A percentile compares a stretch with the other conserved stretches of the same genome.
phyloP scores from a whole-genome alignment of 2,888 invertebrate genomes.

The Dusona sp. region DNA sequence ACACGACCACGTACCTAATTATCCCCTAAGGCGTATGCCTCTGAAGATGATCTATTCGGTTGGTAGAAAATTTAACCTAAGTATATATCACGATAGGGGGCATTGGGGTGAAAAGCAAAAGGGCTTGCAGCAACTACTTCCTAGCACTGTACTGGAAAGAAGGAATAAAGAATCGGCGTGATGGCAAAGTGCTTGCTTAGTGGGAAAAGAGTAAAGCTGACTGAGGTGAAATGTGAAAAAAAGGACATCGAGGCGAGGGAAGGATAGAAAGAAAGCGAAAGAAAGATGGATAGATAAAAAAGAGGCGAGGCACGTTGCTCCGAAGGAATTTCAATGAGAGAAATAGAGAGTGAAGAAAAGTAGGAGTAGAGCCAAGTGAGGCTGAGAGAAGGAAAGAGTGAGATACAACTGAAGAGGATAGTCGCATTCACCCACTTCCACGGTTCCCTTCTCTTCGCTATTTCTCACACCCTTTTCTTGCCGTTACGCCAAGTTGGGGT shows the following conservation, averaged over 20 bases:
- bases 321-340: slow-evolving; percentile 80
- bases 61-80: slow-evolving; percentile 73
- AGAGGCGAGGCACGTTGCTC: slow-evolving; percentile 69
- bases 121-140: slow-evolving; percentile 47
- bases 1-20: slow-evolving; percentile 81
- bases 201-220: slow-evolving; percentile 58
- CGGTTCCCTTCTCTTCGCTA: slow-evolving; percentile 53
- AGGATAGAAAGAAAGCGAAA: slow-evolving; percentile 33
- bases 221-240: slow-evolving; percentile 40
- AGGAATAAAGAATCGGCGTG: slow-evolving; percentile 66
- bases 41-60: slow-evolving; percentile 83
- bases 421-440: slow-evolving; percentile 63
- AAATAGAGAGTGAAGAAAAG: slow-evolving; percentile 71
- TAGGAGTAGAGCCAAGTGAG: slow-evolving; percentile 57
- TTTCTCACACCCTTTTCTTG: slow-evolving; percentile 69
- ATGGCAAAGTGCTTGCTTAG: slow-evolving; percentile 60
- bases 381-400: slow-evolving; percentile 25
- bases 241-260: slow-evolving; percentile 44
- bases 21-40: slow-evolving; percentile 79
- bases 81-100: slow-evolving; percentile 43
- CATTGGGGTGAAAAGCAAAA: slow-evolving; percentile 53
- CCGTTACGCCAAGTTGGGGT: slow-evolving; percentile 73
- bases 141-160: slow-evolving; percentile 44
- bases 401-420: slow-evolving; percentile 50
- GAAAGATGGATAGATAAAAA: slow-evolving; percentile 56